These are phyloP conservation scores for Tanytarsus gracilentus DNA, from an alignment of 2,888 invertebrate species.

Conservation along the genomic window DNA sequence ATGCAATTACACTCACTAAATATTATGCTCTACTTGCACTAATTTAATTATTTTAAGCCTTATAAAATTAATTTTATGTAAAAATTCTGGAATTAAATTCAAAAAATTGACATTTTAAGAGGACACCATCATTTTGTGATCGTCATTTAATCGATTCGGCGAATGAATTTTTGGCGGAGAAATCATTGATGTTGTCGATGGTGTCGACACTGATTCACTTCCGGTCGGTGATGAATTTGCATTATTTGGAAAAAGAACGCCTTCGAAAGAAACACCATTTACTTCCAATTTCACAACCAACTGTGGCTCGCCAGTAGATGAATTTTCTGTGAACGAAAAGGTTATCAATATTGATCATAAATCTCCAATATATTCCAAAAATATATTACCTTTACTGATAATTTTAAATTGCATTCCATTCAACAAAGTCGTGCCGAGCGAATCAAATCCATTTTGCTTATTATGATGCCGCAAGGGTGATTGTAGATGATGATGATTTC, in stretches of 20 bases:
- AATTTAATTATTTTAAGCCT: no score
- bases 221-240: constrained; percentile 5
- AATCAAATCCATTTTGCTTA: constrained; percentile 49
- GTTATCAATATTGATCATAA: background rate
- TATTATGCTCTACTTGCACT: no score
- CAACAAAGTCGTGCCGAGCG: constrained; percentile 17
- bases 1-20: no score
- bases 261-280: constrained; percentile 92
- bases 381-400: constrained; percentile 66
- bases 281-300: constrained; percentile 92
- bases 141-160: constrained; percentile 13
- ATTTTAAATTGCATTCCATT: constrained; percentile 61
- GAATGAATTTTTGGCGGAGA: constrained; percentile 25
- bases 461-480: constrained; percentile 19
- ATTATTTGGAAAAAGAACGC: constrained; percentile 70
- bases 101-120: constrained; percentile 20
- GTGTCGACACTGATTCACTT: constrained; percentile 31
- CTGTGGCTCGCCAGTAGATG: constrained; percentile 75
- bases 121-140: constrained; percentile 27
- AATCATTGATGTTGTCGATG: constrained; percentile 40
- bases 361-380: background rate
- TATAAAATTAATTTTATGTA: no score
- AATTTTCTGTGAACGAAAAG: constrained; percentile 53
- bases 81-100: background rate
- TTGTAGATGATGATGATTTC: constrained; percentile 31